Evolutionary conservation across 2,888 invertebrate species (phyloP).

Genomic region (Anarsia innoxiella): DNA sequence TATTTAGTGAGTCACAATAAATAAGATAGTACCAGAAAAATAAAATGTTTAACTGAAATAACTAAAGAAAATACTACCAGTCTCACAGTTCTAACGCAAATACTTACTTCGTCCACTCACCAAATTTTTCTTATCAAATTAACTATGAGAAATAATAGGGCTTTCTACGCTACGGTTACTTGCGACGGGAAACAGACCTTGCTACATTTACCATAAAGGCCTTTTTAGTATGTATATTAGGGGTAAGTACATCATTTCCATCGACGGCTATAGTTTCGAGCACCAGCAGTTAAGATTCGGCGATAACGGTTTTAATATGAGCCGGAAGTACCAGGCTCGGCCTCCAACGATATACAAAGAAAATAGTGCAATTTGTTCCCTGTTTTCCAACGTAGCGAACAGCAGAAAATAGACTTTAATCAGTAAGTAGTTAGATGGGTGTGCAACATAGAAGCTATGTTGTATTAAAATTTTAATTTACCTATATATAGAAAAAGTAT

Average conservation of each 20-base stretch:
- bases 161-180: conserved; percentile 14
- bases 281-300: conserved; percentile 67
- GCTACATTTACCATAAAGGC: conserved; percentile 26
- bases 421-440: too few species aligned
- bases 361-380: conserved; percentile 56
- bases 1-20: too few species aligned
- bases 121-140: conserved; percentile 63
- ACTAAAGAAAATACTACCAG: too few species aligned
- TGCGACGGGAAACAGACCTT: conserved; percentile 27
- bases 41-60: too few species aligned
- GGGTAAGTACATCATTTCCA: conserved; percentile 64
- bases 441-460: too few species aligned
- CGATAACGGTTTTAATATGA: conserved; percentile 72
- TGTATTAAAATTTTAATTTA: too few species aligned
- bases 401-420: too few species aligned
- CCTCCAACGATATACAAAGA: conserved; percentile 41
- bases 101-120: too few species aligned
- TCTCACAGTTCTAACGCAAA: too few species aligned
- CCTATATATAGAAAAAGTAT: too few species aligned
- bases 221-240: conserved; percentile 33
- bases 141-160: conserved; percentile 64
- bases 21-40: too few species aligned
- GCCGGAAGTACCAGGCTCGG: conserved; percentile 58
- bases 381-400: conserved; percentile 30
- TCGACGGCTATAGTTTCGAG: conserved; percentile 63